A percentile compares a stretch with the other conserved stretches of the same genome.
phyloP scores from a whole-genome alignment of 2,113 vertebrate species.

The Dendrocopos noguchii region DNA sequence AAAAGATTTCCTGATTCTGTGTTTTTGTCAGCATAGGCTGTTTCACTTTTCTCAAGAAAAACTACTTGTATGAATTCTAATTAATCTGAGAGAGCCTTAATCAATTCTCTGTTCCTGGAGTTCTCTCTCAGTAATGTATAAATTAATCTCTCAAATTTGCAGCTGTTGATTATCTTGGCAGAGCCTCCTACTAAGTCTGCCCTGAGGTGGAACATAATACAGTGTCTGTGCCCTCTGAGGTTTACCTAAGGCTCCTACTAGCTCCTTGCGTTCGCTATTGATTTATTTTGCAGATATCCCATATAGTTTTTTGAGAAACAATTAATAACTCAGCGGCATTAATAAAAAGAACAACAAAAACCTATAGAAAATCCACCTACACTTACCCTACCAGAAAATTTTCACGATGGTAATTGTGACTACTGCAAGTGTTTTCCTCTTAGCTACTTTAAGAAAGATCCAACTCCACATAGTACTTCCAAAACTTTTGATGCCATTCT shows the following conservation, averaged over 20 bases:
- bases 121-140: neutral
- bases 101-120: neutral
- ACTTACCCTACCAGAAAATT: neutral
- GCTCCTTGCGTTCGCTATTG: neutral
- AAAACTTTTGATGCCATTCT: neutral
- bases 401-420: neutral
- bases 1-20: neutral
- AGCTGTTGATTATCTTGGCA: neutral
- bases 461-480: neutral
- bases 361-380: neutral
- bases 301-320: neutral
- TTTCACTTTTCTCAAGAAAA: neutral
- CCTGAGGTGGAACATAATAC: neutral
- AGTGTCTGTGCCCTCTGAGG: neutral
- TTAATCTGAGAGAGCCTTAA: neutral
- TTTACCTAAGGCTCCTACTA: neutral
- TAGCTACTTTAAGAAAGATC: neutral
- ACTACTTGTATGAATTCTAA: neutral
- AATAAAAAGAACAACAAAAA: neutral
- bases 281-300: neutral
- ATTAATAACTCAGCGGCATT: neutral
- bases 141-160: constrained; percentile 17
- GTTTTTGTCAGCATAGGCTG: neutral
- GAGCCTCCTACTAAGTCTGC: neutral
- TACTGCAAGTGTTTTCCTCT: neutral